phyloP scores from a whole-genome alignment of 2,888 invertebrate genomes.

The Xanthorhoe designata region DNA sequence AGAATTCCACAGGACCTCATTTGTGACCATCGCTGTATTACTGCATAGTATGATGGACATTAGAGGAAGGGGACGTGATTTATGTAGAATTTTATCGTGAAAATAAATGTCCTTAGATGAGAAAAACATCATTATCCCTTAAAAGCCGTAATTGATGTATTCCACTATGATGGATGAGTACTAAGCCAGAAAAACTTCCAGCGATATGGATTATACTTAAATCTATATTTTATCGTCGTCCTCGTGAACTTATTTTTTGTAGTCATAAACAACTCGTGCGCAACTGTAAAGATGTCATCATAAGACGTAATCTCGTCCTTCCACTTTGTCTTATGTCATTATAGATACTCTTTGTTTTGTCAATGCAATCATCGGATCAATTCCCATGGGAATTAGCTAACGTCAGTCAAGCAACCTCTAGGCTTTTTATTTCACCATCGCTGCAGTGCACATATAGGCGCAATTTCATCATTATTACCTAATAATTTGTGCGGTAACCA shows the following conservation, averaged over 20 bases:
- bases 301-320: constrained; percentile 48
- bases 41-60: constrained; percentile 17
- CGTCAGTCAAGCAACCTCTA: constrained; percentile 39
- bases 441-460: constrained; percentile 29
- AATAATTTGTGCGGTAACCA: constrained; percentile 43
- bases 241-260: constrained; percentile 57
- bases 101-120: constrained; percentile 32
- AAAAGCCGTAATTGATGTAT: constrained; percentile 46
- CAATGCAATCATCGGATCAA: constrained; percentile 32
- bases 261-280: constrained; percentile 55
- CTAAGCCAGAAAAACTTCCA: constrained; percentile 45
- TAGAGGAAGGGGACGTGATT: constrained; percentile 26
- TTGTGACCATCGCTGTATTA: constrained; percentile 14
- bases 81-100: constrained; percentile 24
- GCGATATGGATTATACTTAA: constrained; percentile 48
- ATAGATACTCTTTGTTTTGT: constrained; percentile 47
- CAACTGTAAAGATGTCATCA: constrained; percentile 55
- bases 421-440: constrained; percentile 34
- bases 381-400: constrained; percentile 36
- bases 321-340: constrained; percentile 38
- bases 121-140: constrained; percentile 41
- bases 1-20: constrained; percentile 18
- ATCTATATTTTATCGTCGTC: constrained; percentile 50
- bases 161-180: constrained; percentile 53
- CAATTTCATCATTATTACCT: constrained; percentile 40